Evolutionary conservation across 2,113 vertebrate species (phyloP).

Genomic region (Anolis sagrei): DNA sequence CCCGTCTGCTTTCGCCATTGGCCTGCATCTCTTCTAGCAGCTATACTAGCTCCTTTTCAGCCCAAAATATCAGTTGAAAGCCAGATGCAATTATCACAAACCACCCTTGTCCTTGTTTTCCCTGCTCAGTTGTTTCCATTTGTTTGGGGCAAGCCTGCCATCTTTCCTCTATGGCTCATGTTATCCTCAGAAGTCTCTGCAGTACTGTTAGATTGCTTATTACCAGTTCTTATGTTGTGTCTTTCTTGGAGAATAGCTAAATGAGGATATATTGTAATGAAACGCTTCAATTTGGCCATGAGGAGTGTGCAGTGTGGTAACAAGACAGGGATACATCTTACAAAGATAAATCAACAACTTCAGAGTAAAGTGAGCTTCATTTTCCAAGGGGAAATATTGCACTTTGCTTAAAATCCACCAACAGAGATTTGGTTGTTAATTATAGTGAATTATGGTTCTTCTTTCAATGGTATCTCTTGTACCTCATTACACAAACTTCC

Average conservation of each 20-base stretch:
- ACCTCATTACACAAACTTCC: background rate
- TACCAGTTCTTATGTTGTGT: constrained; percentile 30
- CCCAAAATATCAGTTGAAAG: background rate
- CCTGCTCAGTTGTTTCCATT: background rate
- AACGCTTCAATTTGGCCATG: constrained; percentile 1
- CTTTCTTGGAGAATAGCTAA: background rate
- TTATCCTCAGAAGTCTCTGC: background rate
- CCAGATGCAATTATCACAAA: background rate
- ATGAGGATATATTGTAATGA: constrained; percentile 54
- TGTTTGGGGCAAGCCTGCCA: background rate
- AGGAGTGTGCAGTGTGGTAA: background rate
- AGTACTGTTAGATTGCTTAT: constrained; percentile 12
- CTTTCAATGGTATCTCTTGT: fast-evolving
- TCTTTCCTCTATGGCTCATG: background rate
- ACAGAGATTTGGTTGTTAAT: background rate
- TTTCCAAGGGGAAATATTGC: background rate
- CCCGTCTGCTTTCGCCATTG: background rate
- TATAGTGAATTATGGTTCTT: fast-evolving
- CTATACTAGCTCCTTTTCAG: background rate
- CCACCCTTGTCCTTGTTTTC: background rate
- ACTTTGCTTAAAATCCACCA: background rate
- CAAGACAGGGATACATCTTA: fast-evolving
- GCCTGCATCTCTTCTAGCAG: background rate
- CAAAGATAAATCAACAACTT: background rate
- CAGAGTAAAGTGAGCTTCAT: constrained; percentile 17